phyloP scores from a whole-genome alignment of 2,888 invertebrate genomes.

The Ischnus inquisitorius region DNA sequence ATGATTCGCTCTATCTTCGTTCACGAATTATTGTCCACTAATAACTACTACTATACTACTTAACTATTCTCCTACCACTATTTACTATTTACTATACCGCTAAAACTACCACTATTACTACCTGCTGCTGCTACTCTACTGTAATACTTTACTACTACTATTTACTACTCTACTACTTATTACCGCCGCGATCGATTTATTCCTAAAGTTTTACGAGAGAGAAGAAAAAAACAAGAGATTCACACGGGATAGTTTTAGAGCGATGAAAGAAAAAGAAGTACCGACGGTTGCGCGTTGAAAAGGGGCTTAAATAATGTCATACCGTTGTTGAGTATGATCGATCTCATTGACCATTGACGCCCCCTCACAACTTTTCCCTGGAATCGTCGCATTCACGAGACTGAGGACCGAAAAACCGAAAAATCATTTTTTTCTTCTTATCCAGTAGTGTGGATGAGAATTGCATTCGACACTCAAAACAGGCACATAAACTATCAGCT shows the following conservation, averaged over 20 bases:
- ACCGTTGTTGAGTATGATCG: slow-evolving; percentile 80
- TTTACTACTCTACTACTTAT: slow-evolving; percentile 65
- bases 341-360: slow-evolving; percentile 84
- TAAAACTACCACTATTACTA: slow-evolving; percentile 64
- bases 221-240: slow-evolving; percentile 37
- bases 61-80: slow-evolving; percentile 72
- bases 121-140: slow-evolving; percentile 65
- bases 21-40: slow-evolving; percentile 72
- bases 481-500: too few species aligned
- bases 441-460: too few species aligned
- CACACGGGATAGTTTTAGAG: slow-evolving; percentile 61
- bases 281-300: slow-evolving; percentile 46
- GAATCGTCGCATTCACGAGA: too few species aligned
- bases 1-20: slow-evolving; percentile 69
- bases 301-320: slow-evolving; percentile 77
- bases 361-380: slow-evolving; percentile 25
- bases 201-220: slow-evolving; percentile 77
- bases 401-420: too few species aligned
- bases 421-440: too few species aligned
- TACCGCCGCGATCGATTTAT: slow-evolving; percentile 82
- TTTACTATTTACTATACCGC: slow-evolving; percentile 71
- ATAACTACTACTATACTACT: slow-evolving; percentile 72
- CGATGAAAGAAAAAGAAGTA: slow-evolving; percentile 16
- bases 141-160: slow-evolving; percentile 61
- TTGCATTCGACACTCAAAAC: too few species aligned